A percentile compares a stretch with the other conserved stretches of the same genome.
Evolutionary conservation across 2,113 vertebrate genomes (phyloP).

Genomic region (Mormyrus lacerda): DNA sequence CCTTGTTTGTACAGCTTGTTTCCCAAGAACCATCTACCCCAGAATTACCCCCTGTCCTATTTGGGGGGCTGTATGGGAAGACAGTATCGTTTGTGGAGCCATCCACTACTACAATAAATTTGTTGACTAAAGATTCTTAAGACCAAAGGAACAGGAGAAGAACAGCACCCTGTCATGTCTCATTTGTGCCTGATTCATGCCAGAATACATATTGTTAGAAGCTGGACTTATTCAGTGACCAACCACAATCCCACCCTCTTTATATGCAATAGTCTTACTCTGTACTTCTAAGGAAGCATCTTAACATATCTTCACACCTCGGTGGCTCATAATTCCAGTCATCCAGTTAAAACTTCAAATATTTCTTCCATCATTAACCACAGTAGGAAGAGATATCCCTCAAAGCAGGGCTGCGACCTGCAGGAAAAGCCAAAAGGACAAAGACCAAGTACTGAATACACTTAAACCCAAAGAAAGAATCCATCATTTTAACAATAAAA

Average conservation of each 20-base stretch:
- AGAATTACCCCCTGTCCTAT: background rate
- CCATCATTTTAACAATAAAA: background rate
- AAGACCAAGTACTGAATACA: constrained; percentile 6
- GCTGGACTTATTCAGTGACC: background rate
- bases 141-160: background rate
- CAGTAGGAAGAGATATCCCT: background rate
- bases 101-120: background rate
- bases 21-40: background rate
- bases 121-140: background rate
- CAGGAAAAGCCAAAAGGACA: constrained; percentile 1
- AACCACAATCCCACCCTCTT: background rate
- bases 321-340: background rate
- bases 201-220: background rate
- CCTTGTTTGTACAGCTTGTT: background rate
- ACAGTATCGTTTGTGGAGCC: background rate
- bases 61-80: background rate
- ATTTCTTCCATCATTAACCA: constrained; percentile 4
- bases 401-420: background rate
- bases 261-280: background rate
- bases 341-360: background rate
- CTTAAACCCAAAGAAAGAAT: background rate
- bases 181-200: background rate
- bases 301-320: background rate
- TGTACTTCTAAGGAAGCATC: background rate
- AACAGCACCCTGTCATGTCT: background rate